phyloP scores from a whole-genome alignment of 2,797 vertebrate species.

The Cynopterus sphinx region DNA sequence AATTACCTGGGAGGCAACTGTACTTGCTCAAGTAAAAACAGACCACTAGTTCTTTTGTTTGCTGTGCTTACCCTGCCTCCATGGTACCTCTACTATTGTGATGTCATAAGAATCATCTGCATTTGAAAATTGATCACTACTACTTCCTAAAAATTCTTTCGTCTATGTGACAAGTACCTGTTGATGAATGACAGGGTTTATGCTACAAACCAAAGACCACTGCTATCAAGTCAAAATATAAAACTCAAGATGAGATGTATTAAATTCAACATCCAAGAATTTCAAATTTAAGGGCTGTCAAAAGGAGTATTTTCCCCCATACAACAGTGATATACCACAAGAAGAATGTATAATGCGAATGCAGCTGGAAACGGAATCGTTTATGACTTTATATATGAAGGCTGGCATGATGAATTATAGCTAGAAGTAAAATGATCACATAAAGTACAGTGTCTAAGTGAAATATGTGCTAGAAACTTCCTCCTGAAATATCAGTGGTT shows the following conservation, averaged over 20 bases:
- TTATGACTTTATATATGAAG: conserved; percentile 52
- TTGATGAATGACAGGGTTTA: conserved; percentile 3
- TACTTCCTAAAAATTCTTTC: conserved; percentile 43
- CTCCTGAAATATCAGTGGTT: neutral
- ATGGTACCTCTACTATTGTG: neutral
- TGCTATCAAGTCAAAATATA: conserved; percentile 44
- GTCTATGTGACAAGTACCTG: conserved; percentile 28
- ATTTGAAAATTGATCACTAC: conserved; percentile 56
- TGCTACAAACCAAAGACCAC: conserved; percentile 23
- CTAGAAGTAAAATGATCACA: conserved; percentile 54
- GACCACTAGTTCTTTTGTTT: neutral
- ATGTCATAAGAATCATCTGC: conserved; percentile 29
- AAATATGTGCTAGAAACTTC: conserved; percentile 48
- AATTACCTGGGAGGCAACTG: neutral
- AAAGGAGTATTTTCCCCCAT: conserved; percentile 18
- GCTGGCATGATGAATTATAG: conserved; percentile 58
- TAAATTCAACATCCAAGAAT: conserved; percentile 37
- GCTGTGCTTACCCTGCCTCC: neutral
- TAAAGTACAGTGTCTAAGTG: conserved; percentile 45
- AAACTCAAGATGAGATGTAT: conserved; percentile 23
- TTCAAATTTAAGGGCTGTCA: conserved; percentile 40
- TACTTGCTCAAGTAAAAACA: conserved; percentile 15
- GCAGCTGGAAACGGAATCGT: conserved; percentile 56
- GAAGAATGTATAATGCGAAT: conserved; percentile 47
- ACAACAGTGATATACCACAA: conserved; percentile 20